phyloP scores from a whole-genome alignment of 2,888 invertebrate species.

The Hydraecia micacea region DNA sequence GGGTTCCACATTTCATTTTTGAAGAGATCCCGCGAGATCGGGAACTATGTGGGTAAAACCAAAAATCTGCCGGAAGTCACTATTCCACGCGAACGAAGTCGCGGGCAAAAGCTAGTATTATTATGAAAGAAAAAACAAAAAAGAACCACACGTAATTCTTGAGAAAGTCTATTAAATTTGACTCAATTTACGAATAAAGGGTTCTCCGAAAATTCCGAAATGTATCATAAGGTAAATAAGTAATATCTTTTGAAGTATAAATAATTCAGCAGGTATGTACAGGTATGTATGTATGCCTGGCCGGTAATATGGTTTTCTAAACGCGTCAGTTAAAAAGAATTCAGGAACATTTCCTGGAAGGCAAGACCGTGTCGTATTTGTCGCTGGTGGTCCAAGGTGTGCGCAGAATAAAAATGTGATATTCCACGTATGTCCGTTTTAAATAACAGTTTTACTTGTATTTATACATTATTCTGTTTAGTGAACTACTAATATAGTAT shows the following conservation, averaged over 20 bases:
- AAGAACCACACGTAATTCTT: background rate
- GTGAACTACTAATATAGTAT: too few species aligned
- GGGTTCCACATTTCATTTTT: too few species aligned
- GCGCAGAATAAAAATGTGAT: slow-evolving; percentile 28
- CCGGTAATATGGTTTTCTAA: slow-evolving; percentile 15
- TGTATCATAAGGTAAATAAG: background rate
- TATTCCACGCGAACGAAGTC: too few species aligned
- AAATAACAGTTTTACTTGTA: background rate
- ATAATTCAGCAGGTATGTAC: background rate
- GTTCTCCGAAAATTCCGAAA: background rate
- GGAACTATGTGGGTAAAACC: too few species aligned
- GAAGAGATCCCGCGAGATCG: too few species aligned
- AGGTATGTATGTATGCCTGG: background rate
- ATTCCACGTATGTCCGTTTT: background rate
- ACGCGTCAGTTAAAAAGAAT: slow-evolving; percentile 30
- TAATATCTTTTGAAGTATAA: background rate
- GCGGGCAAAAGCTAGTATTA: too few species aligned
- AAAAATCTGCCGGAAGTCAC: too few species aligned
- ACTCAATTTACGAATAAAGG: background rate
- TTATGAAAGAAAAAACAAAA: background rate
- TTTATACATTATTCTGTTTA: background rate
- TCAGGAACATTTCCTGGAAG: slow-evolving; percentile 19
- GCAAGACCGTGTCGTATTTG: slow-evolving; percentile 18
- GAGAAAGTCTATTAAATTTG: background rate
- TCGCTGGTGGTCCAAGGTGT: slow-evolving; percentile 3